Base-by-base conservation (phyloP, 2,113 vertebrate species). In the Oxyura jamaicensis region DNA sequence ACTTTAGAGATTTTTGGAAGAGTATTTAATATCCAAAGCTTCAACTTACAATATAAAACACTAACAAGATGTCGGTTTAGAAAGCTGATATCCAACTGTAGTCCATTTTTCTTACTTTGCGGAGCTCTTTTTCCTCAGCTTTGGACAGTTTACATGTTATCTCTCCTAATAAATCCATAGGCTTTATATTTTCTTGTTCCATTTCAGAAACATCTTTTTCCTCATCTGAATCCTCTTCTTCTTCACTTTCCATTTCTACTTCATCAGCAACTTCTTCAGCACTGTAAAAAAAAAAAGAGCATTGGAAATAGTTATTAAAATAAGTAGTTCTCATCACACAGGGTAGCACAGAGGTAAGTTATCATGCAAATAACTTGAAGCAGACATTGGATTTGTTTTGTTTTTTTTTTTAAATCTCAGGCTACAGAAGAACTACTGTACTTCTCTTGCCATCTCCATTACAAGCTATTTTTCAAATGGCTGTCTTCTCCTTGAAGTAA, bases 241-340 rank as follows among this genome's bases (percentile, higher is more conserved):
- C 97, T 93, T 98, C 98, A 60, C 98, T 98, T 78, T 98, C 97
- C 98, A 98, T 98, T 97, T 99, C 98, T 84, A 98, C 96, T 78
- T 99, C 98, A 35, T 95, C 88, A 13, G 93, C 85, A 68, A 80
- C 44, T 91, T 98, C 96, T 80, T 95, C 94, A 72, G 62, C 46
- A 69, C 98, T 98, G 86, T 35, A 83, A 74, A 22, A 85, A 74
- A 22, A 85, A 13, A 3, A 78, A 63, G 14, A 82, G 4, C 8
- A 73, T 84, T 42, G 21, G 41, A 75, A 91, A 74, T 17, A 86
- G 77, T 7, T 6, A 83, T 35, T 46, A 20, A 28, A 86, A 60
- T 10, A 19, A 9, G 39, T 65, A 75, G 5, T 86, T 52, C 23
- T 33, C 39, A 42, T 48, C 29, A 72, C 12, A 53, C 48, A 31